Percentiles rank a stretch among this genome's conserved stretches.
These are phyloP conservation scores for Siniperca obscura DNA, from an alignment of 2,797 vertebrate genomes.

Conservation along the genomic window DNA sequence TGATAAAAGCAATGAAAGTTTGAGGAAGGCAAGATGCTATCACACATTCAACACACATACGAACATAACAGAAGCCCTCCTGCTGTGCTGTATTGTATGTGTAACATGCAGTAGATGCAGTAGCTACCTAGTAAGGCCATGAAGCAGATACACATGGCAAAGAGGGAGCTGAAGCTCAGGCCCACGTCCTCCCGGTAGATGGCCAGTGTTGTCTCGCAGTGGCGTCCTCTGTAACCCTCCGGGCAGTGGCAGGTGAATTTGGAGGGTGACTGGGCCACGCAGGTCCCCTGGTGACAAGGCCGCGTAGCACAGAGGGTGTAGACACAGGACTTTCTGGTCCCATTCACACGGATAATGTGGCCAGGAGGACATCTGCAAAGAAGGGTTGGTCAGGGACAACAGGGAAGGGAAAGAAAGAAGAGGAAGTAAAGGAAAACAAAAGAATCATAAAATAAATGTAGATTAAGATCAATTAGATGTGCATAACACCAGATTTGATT, in stretches of 20 bases:
- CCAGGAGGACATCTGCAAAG: slow-evolving; percentile 87
- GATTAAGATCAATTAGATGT: neutral
- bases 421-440: too few species aligned
- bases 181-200: slow-evolving; percentile 89
- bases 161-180: slow-evolving; percentile 92
- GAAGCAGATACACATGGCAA: slow-evolving; percentile 93
- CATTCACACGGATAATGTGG: slow-evolving; percentile 88
- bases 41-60: slow-evolving; percentile 8
- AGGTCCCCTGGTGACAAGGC: slow-evolving; percentile 91
- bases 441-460: neutral
- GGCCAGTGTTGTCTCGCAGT: slow-evolving; percentile 88
- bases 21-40: neutral
- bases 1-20: too few species aligned
- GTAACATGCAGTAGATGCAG: slow-evolving; percentile 61
- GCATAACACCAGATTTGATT: neutral
- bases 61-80: neutral
- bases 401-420: neutral
- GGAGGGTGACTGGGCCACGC: slow-evolving; percentile 87
- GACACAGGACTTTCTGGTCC: slow-evolving; percentile 86
- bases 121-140: slow-evolving; percentile 91
- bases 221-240: slow-evolving; percentile 87
- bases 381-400: neutral
- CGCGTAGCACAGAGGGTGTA: slow-evolving; percentile 87
- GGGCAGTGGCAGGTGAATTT: slow-evolving; percentile 91
- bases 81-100: slow-evolving; percentile 50